Evolutionary conservation across 2,113 vertebrate species (phyloP).

Genomic region (Rhinopomastus cyanomelas): DNA sequence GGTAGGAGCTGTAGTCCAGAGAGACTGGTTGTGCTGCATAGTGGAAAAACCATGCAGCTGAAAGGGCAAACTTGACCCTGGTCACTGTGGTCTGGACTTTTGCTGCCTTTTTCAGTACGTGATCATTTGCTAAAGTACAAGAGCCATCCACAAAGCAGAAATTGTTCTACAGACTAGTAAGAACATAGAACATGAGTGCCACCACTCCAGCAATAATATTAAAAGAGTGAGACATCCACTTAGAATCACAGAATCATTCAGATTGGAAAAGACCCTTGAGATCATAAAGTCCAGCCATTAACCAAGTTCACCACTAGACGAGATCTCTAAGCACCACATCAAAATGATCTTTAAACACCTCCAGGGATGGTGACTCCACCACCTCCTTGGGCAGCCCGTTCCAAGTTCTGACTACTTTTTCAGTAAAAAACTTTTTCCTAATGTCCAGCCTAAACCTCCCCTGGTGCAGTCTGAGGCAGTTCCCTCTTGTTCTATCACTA

Average conservation of each 20-base stretch:
- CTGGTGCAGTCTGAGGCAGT: no score
- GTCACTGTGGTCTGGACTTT: background rate
- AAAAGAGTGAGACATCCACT: background rate
- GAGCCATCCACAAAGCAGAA: background rate
- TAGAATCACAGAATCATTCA: background rate
- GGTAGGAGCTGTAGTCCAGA: background rate
- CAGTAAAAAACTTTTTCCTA: no score
- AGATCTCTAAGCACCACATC: no score
- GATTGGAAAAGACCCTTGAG: no score
- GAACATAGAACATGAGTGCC: background rate
- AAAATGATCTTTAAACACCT: no score
- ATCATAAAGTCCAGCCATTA: no score
- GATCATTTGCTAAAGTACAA: background rate
- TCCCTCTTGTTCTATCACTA: no score
- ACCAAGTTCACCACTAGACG: no score
- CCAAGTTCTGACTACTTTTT: no score
- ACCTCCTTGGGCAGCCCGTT: no score
- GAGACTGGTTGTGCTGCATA: background rate
- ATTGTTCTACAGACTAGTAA: background rate
- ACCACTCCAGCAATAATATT: background rate
- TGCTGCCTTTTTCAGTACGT: background rate
- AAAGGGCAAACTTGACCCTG: background rate
- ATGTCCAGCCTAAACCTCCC: no score
- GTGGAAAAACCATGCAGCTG: background rate
- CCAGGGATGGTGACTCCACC: no score